Conservation (phyloP, 2,797 vertebrate genomes). For the Anableps anableps region DNA sequence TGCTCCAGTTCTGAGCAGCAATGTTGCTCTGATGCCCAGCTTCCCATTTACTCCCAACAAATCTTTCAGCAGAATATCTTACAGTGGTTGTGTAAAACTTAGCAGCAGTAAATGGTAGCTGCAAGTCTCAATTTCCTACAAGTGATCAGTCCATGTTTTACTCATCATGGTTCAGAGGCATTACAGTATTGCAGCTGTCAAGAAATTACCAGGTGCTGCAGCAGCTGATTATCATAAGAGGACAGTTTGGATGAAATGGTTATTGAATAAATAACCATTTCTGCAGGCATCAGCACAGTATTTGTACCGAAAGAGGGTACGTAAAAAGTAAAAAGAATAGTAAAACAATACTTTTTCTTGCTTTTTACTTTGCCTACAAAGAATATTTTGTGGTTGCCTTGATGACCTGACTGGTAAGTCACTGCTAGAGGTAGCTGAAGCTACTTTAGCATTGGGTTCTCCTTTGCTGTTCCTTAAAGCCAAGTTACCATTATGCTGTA, state of each 20-base stretch:
- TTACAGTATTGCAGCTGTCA: not conserved
- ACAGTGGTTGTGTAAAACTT: not conserved
- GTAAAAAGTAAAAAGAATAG: not conserved
- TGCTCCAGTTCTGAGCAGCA: not conserved
- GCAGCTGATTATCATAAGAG: not conserved
- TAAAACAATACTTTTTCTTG: not conserved
- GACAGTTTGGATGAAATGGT: not conserved
- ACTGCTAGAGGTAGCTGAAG: not conserved
- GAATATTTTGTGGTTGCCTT: not conserved
- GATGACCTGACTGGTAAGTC: not conserved
- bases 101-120: not conserved
- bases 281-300: too few relatives aligned
- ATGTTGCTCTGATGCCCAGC: not conserved
- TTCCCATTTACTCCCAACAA: not conserved
- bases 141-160: not conserved
- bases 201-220: not conserved
- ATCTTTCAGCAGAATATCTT: not conserved
- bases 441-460: not conserved
- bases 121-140: not conserved
- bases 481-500: too few relatives aligned
- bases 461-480: not conserved
- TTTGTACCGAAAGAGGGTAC: not conserved
- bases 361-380: not conserved
- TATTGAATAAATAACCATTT: not conserved
- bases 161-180: not conserved